A percentile compares a stretch with the other conserved stretches of the same genome.
Conservation (phyloP, 2,888 invertebrate species). For the Drosophila acutilabella region DNA sequence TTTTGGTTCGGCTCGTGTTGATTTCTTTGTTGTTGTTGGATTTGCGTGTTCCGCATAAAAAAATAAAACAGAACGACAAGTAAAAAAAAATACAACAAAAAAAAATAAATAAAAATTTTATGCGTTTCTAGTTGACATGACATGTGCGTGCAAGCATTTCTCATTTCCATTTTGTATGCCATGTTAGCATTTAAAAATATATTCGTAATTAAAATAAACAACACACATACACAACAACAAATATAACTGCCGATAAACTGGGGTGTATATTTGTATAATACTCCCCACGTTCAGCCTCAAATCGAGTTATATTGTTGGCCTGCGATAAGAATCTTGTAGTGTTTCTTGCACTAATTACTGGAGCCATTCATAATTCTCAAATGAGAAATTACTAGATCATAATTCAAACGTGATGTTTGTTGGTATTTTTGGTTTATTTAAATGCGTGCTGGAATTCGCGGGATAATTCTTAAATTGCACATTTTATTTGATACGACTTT, state of each 20-base stretch:
- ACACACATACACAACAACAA: constrained; percentile 19
- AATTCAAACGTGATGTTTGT: constrained; percentile 32
- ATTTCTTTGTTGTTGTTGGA: constrained; percentile 68
- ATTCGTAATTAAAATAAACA: constrained; percentile 76
- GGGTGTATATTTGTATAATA: constrained; percentile 22
- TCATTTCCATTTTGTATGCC: constrained; percentile 79
- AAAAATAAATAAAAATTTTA: constrained; percentile 55
- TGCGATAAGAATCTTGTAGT: constrained; percentile 65
- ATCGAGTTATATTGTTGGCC: constrained; percentile 73
- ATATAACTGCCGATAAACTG: constrained; percentile 7
- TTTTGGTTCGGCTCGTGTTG: constrained; percentile 61
- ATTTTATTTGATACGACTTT: background rate
- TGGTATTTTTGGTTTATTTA: constrained; percentile 27
- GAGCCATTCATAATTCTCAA: constrained; percentile 60
- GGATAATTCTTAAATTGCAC: constrained; percentile 16
- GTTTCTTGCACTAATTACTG: constrained; percentile 73
- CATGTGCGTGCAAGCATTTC: constrained; percentile 81
- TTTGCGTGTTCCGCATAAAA: constrained; percentile 78
- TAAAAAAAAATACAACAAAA: constrained; percentile 14
- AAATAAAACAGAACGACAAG: constrained; percentile 5
- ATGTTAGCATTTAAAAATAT: constrained; percentile 79
- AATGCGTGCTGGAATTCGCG: constrained; percentile 54
- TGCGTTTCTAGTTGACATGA: constrained; percentile 81
- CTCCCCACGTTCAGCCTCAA: constrained; percentile 53
- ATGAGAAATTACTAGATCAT: constrained; percentile 44